These are phyloP conservation scores for Corythornis cristatus DNA, from an alignment of 2,113 vertebrate genomes.

Conservation along the genomic window DNA sequence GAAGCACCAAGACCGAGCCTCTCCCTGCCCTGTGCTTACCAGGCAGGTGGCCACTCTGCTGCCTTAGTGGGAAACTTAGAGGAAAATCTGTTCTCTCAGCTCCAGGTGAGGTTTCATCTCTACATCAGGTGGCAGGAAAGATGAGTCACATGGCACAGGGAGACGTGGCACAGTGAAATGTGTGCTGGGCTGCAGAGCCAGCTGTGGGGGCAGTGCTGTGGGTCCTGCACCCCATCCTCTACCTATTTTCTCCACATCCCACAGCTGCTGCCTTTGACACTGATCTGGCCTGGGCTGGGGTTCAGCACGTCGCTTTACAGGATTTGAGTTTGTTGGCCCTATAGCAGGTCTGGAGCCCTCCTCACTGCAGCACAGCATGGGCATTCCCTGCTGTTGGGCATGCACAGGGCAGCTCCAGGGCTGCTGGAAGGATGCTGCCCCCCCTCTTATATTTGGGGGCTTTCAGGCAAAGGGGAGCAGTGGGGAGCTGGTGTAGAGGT, in stretches of 20 bases:
- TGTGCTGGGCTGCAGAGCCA: neutral
- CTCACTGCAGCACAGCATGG: fast-evolving
- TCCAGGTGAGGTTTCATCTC: neutral
- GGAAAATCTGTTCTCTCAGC: neutral
- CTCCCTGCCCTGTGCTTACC: neutral
- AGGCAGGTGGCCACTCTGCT: neutral
- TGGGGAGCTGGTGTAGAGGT: fast-evolving
- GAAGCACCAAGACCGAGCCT: neutral
- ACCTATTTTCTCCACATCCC: neutral
- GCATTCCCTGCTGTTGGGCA: neutral
- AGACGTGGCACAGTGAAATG: neutral
- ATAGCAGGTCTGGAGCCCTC: fast-evolving
- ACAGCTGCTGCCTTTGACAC: neutral
- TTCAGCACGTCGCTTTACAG: neutral
- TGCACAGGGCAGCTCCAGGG: neutral
- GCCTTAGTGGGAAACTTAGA: neutral
- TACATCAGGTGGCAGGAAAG: fast-evolving
- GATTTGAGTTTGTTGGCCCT: neutral
- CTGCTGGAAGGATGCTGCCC: neutral
- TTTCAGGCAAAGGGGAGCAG: neutral
- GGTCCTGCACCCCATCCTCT: neutral
- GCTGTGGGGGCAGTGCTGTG: fast-evolving
- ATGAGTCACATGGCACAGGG: neutral
- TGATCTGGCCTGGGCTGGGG: neutral
- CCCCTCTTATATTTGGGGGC: neutral